Conservation (phyloP, 2,113 vertebrate species). For the Scophthalmus maximus region DNA sequence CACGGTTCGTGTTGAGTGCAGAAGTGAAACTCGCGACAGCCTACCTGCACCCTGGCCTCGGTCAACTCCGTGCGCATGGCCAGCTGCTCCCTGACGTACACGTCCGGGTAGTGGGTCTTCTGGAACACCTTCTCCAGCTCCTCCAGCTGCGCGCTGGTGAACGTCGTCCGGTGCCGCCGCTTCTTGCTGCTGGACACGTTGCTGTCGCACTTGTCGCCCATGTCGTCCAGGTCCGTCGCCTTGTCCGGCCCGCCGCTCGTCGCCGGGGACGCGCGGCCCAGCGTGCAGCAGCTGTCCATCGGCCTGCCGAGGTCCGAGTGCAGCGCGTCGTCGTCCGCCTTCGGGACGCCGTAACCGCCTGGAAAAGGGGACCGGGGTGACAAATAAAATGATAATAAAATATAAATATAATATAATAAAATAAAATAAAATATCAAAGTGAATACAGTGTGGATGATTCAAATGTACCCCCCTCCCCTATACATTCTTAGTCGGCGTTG, state of each 20-base stretch:
- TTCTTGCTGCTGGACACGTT: slow-evolving; percentile 99
- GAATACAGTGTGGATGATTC: too few relatives aligned
- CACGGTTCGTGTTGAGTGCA: too few relatives aligned
- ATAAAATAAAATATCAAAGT: too few relatives aligned
- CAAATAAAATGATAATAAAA: neutral
- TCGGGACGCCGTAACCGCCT: slow-evolving; percentile 89
- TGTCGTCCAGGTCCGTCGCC: slow-evolving; percentile 88
- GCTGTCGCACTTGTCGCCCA: slow-evolving; percentile 95
- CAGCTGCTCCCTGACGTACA: slow-evolving; percentile 98
- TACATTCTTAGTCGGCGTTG: too few relatives aligned
- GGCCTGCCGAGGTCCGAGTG: slow-evolving; percentile 87
- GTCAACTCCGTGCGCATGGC: slow-evolving; percentile 97
- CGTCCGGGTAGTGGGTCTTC: slow-evolving; percentile 99
- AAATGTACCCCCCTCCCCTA: too few relatives aligned
- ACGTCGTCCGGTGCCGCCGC: slow-evolving; percentile 95
- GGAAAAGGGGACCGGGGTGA: neutral
- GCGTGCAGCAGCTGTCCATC: slow-evolving; percentile 88
- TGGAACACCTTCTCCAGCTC: slow-evolving; percentile 99
- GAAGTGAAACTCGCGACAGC: too few relatives aligned
- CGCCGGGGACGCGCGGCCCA: slow-evolving; percentile 89
- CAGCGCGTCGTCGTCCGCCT: slow-evolving; percentile 88
- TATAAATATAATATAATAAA: too few relatives aligned
- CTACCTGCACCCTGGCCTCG: slow-evolving; percentile 98
- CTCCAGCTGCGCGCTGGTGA: slow-evolving; percentile 96
- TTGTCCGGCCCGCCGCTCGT: slow-evolving; percentile 87